These are phyloP conservation scores for Hucho hucho DNA, from an alignment of 2,113 vertebrate species.

Conservation along the genomic window DNA sequence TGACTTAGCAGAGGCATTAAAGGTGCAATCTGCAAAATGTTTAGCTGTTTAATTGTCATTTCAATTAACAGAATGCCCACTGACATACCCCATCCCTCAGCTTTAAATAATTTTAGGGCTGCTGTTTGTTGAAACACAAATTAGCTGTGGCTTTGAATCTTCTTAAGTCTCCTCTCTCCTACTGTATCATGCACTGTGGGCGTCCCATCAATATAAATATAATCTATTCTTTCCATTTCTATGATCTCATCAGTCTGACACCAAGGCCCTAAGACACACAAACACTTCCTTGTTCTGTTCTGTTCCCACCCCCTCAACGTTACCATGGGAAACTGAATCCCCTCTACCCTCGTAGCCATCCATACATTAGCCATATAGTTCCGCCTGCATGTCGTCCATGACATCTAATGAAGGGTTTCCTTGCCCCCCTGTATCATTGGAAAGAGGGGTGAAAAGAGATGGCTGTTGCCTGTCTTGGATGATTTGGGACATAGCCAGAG, in stretches of 20 bases:
- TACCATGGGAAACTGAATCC: constrained; percentile 28
- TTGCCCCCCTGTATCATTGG: constrained; percentile 15
- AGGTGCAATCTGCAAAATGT: too few relatives aligned
- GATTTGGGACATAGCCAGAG: constrained; percentile 5
- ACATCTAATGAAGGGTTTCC: constrained; percentile 42
- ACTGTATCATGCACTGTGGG: constrained; percentile 32
- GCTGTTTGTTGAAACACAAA: neutral
- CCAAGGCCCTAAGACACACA: constrained; percentile 30
- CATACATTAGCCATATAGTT: constrained; percentile 41
- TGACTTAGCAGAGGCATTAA: too few relatives aligned
- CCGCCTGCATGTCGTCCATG: constrained; percentile 15
- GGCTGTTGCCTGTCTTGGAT: constrained; percentile 38
- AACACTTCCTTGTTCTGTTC: constrained; percentile 53
- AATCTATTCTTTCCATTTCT: neutral
- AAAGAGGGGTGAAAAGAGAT: constrained; percentile 8
- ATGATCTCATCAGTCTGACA: constrained; percentile 39
- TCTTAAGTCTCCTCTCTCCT: constrained; percentile 15
- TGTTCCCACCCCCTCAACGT: neutral
- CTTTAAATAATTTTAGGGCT: too few relatives aligned
- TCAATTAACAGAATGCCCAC: too few relatives aligned
- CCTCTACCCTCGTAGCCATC: constrained; percentile 19
- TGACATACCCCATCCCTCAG: too few relatives aligned
- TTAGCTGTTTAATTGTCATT: too few relatives aligned
- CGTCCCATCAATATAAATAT: neutral
- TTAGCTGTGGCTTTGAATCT: constrained; percentile 10